These are phyloP conservation scores for Heliconius nattereri DNA, from an alignment of 1,140 invertebrate species.

Conservation along the genomic window DNA sequence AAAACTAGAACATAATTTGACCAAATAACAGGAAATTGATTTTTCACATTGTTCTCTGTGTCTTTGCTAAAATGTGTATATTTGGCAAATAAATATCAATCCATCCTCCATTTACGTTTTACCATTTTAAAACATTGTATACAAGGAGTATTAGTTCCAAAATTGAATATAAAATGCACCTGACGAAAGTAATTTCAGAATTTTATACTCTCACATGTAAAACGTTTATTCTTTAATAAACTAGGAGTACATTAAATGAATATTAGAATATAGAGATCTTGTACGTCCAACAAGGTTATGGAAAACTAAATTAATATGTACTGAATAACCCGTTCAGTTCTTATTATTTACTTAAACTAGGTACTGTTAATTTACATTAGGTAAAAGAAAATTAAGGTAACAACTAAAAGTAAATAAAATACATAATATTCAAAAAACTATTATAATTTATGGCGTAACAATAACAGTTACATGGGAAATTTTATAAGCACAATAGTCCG, in stretches of 20 bases:
- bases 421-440: not conserved
- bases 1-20: not conserved
- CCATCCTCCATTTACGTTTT: not conserved
- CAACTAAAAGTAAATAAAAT: not conserved
- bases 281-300: not conserved
- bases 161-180: constrained; percentile 35
- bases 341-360: too few species aligned
- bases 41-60: not conserved
- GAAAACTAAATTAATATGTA: not conserved
- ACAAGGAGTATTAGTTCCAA: constrained; percentile 7
- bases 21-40: not conserved
- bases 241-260: not conserved
- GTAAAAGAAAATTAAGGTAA: too few species aligned
- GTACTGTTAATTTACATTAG: too few species aligned
- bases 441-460: constrained; percentile 23
- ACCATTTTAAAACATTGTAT: constrained; percentile 16
- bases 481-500: constrained; percentile 64
- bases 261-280: not conserved
- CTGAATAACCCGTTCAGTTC: too few species aligned
- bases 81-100: not conserved
- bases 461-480: constrained; percentile 46
- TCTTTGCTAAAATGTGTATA: too few species aligned
- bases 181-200: constrained; percentile 23
- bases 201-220: constrained; percentile 7
- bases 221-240: constrained; percentile 9